Evolutionary conservation across 92 coral and sea anemone genomes (phyloP), one percentile per base, ranked within the genome.

Genomic region (Porites cylindrica): DNA sequence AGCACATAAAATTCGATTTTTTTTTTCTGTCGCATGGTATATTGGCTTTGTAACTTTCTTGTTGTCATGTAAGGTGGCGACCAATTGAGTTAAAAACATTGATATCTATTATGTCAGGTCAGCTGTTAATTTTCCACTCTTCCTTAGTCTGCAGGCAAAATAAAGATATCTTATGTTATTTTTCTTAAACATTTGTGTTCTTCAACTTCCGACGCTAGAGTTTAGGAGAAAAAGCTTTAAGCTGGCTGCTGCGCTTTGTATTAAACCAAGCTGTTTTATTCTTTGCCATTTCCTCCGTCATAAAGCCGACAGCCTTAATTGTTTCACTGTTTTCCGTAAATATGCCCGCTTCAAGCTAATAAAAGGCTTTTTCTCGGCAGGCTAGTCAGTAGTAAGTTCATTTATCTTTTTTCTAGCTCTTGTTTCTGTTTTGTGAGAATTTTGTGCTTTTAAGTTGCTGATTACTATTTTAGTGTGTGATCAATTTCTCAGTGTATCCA

Each of bases 311-410:
- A 63, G 68, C 83, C 8, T 18, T 64, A 63, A 79, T 64, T 18
- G 65, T 79, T 79, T 79, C 21, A 59, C 83, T 79, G 72, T 79
- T 79, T 79, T 63, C 51, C 16, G 47, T 65, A 51, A 4, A 17
- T 60, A 29, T 47, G 65, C 83, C 83, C 59, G 83, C 83, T 79
- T 20, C 32, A 43, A 6, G 83, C 61, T 79, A 79, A 63, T 79
- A 52, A 63, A 64, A 38, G 43, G 60, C 38, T 14, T 79, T 72
- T 63, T 47, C 50, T 68, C 75, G 65, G 18, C 76, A 18, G 66
- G 51, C 61, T 18, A 13, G 10, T 53, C 78, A 3, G 59, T 32
- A 0, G 56, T 47, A 23, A 20, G 62, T 54, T 7, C 2, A 58
- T 12, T 29, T 47, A 12, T 19, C 26, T 24, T 65, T 53, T 68